Conservation (phyloP, 2,113 vertebrate species). For the Ivindomyrus marchei region DNA sequence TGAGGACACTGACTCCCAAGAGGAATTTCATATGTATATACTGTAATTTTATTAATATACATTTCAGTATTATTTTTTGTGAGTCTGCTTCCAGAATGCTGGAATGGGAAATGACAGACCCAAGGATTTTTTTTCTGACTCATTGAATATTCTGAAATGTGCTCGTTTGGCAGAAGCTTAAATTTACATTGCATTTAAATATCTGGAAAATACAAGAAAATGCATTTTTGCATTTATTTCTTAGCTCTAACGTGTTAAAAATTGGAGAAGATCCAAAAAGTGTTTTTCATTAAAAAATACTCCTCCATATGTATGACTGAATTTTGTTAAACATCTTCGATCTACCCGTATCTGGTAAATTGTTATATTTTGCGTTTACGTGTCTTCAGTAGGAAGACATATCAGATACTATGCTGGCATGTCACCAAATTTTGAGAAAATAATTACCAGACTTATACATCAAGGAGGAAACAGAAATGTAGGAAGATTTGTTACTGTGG, state of each 20-base stretch:
- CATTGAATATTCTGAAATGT: not conserved
- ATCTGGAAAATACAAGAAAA: not conserved
- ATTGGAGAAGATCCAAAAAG: not conserved
- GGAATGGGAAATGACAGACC: not conserved
- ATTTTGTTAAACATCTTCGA: not conserved
- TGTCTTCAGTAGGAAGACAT: not conserved
- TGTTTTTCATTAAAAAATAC: not conserved
- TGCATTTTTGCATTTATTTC: not conserved
- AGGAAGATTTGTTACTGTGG: constrained; percentile 23
- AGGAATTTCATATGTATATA: not conserved
- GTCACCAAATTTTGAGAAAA: not conserved
- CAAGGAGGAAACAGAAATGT: not conserved
- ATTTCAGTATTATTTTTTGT: not conserved
- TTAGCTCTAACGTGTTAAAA: not conserved
- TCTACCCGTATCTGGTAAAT: not conserved
- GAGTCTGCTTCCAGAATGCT: not conserved
- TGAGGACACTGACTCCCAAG: not conserved
- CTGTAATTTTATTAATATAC: not conserved
- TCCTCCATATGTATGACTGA: not conserved
- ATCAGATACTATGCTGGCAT: not conserved
- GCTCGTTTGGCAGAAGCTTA: not conserved
- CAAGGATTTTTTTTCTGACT: not conserved
- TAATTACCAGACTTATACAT: not conserved
- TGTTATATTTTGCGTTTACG: not conserved
- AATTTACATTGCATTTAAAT: not conserved